Conservation (phyloP, 1,140 invertebrate species). For the Procambarus clarkii region DNA sequence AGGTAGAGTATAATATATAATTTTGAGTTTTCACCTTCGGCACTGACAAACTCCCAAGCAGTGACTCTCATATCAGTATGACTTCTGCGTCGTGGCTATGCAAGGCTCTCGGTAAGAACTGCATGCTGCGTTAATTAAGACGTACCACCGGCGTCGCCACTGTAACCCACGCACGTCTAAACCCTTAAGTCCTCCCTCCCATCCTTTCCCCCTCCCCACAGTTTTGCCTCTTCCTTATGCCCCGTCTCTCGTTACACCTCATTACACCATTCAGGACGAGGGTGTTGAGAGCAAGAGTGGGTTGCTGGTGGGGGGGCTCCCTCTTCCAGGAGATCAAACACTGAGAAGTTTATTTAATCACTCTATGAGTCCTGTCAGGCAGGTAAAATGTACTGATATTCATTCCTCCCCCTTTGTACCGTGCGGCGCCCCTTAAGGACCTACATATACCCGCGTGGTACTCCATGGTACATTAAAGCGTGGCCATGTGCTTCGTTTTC, state of each 20-base stretch:
- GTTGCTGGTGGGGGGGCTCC: no score
- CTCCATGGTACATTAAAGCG: constrained; percentile 59
- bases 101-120: constrained; percentile 10
- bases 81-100: background rate
- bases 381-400: no score
- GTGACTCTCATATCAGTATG: constrained; percentile 42
- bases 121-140: constrained; percentile 49
- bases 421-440: constrained; percentile 1
- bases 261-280: background rate
- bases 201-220: background rate
- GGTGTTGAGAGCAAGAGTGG: background rate
- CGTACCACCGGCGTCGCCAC: constrained; percentile 26
- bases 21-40: constrained; percentile 22
- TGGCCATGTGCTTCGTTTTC: constrained; percentile 68
- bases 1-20: background rate
- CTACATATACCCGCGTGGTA: background rate
- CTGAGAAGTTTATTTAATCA: no score
- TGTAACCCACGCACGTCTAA: constrained; percentile 41
- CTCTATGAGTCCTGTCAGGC: no score
- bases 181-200: background rate
- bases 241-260: background rate
- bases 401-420: background rate
- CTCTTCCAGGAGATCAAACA: no score
- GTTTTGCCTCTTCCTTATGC: constrained; percentile 8
- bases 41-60: constrained; percentile 27